Evolutionary conservation across 1,140 invertebrate genomes (phyloP), one percentile per base, ranked within the genome.

Genomic region (Zaprionus vittiger): DNA sequence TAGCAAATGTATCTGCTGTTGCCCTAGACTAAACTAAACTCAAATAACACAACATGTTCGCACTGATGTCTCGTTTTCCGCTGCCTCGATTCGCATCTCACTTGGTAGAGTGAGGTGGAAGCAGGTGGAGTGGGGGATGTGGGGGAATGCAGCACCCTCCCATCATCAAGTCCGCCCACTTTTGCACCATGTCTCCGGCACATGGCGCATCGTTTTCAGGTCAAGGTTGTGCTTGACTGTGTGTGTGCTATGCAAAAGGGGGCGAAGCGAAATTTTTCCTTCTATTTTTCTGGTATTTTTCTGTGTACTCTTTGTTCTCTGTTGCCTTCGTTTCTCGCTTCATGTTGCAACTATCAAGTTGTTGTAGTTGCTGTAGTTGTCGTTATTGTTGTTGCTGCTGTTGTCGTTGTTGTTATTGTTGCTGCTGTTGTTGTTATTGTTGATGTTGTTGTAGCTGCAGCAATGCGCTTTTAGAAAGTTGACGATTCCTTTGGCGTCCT

Each of bases 11-110:
- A 34, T 11, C 9, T 34, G 31, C 56, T 65, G 26, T 70, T 73
- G 65, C 77, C 87, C 80, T 73, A 77, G 80, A 80, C 73, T 83
- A 80, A 89, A 89, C 84, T 86, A 80, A 89, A 89, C 84, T 86
- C 77, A 89, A 86, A 89, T 89, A 78, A 83, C 83, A 89, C 83
- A 89, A 77, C 80, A 85, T 86, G 73, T 73, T 67, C 71, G 28
- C 63, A 26, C 14, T 47, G 66, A 79, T 67, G 68, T 83, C 69
- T 77, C 68, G 54, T 69, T 69, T 77, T 72, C 73, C 71, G 65
- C 67, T 83, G 80, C 64, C 62, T 47, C 78, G 14, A 75, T 75
- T 75, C 77, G 65, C 80, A 83, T 54, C 67, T 71, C 41, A 2
- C n/a, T 14, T 56, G 6, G 26, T 37, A 54, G 44, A 24, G 47